Conservation (phyloP, 2,888 invertebrate genomes). For the Melikaiella ostensackeni region DNA sequence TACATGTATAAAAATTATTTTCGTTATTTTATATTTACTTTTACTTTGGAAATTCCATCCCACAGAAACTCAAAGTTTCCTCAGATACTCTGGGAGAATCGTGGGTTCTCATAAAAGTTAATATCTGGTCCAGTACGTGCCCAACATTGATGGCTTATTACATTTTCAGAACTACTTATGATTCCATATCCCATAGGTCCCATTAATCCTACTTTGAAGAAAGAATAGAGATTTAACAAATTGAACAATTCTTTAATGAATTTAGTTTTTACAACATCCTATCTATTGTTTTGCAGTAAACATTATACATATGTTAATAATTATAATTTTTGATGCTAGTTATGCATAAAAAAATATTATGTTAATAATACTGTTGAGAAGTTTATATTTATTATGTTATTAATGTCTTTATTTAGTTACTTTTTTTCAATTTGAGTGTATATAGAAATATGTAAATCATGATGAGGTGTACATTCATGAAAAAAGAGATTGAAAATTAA, state of each 20-base stretch:
- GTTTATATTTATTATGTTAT: not conserved
- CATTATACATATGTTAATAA: too few species aligned
- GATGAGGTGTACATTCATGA: not conserved
- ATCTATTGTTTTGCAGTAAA: not conserved
- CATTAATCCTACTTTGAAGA: not conserved
- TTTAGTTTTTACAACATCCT: not conserved
- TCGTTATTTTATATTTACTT: not conserved
- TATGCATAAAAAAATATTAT: not conserved
- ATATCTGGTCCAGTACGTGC: constrained; percentile 20
- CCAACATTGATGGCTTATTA: constrained; percentile 26
- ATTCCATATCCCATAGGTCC: constrained; percentile 5
- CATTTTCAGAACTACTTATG: constrained; percentile 20
- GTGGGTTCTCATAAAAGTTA: constrained; percentile 19
- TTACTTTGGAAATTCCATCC: not conserved
- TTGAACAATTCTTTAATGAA: not conserved
- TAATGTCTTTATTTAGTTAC: not conserved
- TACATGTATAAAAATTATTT: too few species aligned
- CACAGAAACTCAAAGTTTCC: not conserved
- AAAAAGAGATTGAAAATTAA: not conserved
- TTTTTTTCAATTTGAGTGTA: not conserved
- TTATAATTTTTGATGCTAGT: too few species aligned
- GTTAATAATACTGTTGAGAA: not conserved
- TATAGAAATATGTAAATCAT: too few species aligned
- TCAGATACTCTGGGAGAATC: not conserved
- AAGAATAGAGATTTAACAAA: not conserved